These are phyloP conservation scores for Melanostoma scalare DNA, from an alignment of 2,888 invertebrate genomes.

Conservation along the genomic window DNA sequence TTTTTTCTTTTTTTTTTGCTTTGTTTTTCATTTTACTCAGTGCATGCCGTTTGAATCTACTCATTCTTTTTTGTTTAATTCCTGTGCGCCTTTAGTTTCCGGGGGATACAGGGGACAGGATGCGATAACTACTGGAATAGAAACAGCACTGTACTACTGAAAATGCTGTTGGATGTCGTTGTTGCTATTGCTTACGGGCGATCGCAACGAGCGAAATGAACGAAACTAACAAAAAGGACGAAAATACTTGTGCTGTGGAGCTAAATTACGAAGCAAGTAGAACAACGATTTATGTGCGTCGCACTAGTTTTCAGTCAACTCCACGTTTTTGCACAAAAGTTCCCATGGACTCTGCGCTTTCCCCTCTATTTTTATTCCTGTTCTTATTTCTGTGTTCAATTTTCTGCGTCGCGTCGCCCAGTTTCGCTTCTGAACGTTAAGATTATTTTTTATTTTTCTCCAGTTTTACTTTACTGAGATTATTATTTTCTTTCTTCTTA, in stretches of 20 bases:
- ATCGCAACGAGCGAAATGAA: constrained; percentile 49
- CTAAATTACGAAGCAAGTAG: constrained; percentile 67
- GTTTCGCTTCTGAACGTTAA: constrained; percentile 23
- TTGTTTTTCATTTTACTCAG: constrained; percentile 15
- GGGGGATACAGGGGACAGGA: constrained; percentile 67
- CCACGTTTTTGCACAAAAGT: constrained; percentile 60
- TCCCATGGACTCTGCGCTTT: constrained; percentile 46
- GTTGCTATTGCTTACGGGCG: constrained; percentile 61
- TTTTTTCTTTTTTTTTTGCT: constrained; percentile 31
- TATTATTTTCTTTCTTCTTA: constrained; percentile 54
- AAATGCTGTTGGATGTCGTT: constrained; percentile 53
- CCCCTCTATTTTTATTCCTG: constrained; percentile 30
- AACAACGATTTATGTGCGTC: constrained; percentile 65
- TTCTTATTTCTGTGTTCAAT: constrained; percentile 43
- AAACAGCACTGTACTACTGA: constrained; percentile 57
- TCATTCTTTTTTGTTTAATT: constrained; percentile 57
- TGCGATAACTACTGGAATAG: constrained; percentile 64
- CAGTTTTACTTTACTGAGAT: constrained; percentile 44
- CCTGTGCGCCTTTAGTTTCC: constrained; percentile 70
- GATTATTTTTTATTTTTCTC: constrained; percentile 37
- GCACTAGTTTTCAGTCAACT: constrained; percentile 67
- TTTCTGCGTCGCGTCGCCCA: constrained; percentile 12
- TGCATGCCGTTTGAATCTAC: constrained; percentile 36
- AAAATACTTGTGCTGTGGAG: constrained; percentile 53
- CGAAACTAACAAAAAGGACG: constrained; percentile 32